phyloP scores from a whole-genome alignment of 1,140 invertebrate genomes.

The Penaeus chinensis region DNA sequence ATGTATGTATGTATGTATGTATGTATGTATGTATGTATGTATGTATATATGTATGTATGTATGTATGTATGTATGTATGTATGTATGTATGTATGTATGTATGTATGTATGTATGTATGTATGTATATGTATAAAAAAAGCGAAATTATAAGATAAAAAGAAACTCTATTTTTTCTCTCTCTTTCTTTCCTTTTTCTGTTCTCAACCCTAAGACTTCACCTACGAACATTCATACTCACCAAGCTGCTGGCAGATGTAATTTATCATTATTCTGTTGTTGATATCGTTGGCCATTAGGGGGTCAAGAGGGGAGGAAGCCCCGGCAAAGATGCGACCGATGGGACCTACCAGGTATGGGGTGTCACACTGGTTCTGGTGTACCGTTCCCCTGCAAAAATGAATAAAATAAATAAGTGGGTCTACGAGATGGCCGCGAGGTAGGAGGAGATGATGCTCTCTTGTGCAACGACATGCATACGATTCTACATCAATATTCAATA shows the following conservation, averaged over 20 bases:
- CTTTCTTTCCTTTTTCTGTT: not conserved
- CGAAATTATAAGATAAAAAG: not conserved
- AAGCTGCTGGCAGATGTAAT: slow-evolving; percentile 46
- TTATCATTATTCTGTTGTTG: slow-evolving; percentile 52
- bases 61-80: no score
- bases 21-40: slow-evolving; percentile 14
- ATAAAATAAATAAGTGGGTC: not conserved
- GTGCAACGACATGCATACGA: not conserved
- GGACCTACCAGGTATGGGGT: slow-evolving; percentile 69
- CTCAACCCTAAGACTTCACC: not conserved
- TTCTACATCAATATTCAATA: not conserved
- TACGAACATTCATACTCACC: slow-evolving; percentile 19
- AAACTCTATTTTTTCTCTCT: not conserved
- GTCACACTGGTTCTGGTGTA: slow-evolving; percentile 71
- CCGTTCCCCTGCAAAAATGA: slow-evolving; percentile 68
- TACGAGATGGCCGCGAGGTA: not conserved
- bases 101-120: no score
- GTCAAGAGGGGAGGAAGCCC: slow-evolving; percentile 67
- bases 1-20: no score
- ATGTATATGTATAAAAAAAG: not conserved
- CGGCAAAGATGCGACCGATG: slow-evolving; percentile 66
- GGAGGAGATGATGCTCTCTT: not conserved
- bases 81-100: no score
- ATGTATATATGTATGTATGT: slow-evolving; percentile 9
- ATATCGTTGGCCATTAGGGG: slow-evolving; percentile 67